Conservation (phyloP, 1,140 invertebrate genomes). For the Eufriesea mexicana region DNA sequence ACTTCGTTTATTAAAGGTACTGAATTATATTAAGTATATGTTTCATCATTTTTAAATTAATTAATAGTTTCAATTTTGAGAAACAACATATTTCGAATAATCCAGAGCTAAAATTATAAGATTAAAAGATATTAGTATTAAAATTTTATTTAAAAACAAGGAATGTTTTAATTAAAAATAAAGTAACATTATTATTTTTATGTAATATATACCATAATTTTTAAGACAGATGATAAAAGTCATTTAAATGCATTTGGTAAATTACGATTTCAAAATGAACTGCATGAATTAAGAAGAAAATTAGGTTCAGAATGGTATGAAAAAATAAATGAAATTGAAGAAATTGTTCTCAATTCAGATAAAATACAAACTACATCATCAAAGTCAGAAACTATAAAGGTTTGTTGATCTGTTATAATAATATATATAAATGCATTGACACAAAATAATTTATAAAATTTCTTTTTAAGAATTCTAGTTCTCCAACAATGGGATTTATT, state of each 20-base stretch:
- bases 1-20: slow-evolving; percentile 76
- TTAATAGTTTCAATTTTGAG: slow-evolving; percentile 8
- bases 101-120: not conserved
- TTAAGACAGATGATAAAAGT: slow-evolving; percentile 53
- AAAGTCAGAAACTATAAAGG: slow-evolving; percentile 32
- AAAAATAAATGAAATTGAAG: slow-evolving; percentile 73
- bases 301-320: slow-evolving; percentile 64
- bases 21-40: slow-evolving; percentile 28
- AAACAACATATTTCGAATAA: too few species aligned
- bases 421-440: not conserved
- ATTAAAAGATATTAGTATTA: not conserved
- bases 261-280: slow-evolving; percentile 70
- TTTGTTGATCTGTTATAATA: slow-evolving; percentile 5
- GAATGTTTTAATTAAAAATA: too few species aligned
- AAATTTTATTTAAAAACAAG: not conserved
- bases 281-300: slow-evolving; percentile 65
- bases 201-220: slow-evolving; percentile 1
- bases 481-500: slow-evolving; percentile 17
- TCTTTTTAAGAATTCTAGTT: slow-evolving; percentile 30
- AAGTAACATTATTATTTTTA: not conserved
- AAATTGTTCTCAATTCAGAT: slow-evolving; percentile 52
- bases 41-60: not conserved
- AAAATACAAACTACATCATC: not conserved
- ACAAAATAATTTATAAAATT: not conserved
- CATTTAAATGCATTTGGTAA: slow-evolving; percentile 72